Evolutionary conservation across 2,888 invertebrate genomes (phyloP).

Genomic region (Microctonus hyperodae): DNA sequence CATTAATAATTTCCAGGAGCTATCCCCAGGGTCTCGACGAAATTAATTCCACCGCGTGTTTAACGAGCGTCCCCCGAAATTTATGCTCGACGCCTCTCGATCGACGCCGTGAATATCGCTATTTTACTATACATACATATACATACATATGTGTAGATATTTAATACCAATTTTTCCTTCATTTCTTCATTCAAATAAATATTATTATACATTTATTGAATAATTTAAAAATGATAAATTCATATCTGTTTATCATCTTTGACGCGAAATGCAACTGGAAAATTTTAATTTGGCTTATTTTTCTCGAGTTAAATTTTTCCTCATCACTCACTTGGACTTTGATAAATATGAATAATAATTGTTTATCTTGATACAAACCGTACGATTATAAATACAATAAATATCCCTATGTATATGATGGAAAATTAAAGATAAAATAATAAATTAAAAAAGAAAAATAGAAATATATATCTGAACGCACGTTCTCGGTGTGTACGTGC

Average conservation of each 20-base stretch:
- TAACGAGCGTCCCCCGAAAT: slow-evolving; percentile 33
- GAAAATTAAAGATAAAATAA: background rate
- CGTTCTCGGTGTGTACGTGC: slow-evolving; percentile 47
- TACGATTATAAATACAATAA: no score
- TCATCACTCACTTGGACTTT: background rate
- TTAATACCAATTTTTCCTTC: background rate
- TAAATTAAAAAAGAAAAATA: slow-evolving; percentile 16
- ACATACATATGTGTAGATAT: background rate
- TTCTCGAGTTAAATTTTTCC: slow-evolving; percentile 9
- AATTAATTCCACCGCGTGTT: slow-evolving; percentile 33
- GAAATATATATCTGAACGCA: slow-evolving; percentile 33
- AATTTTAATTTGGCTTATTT: no score
- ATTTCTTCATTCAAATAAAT: background rate
- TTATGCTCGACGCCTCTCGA: slow-evolving; percentile 34
- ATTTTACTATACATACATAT: background rate
- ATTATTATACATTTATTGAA: background rate
- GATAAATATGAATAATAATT: slow-evolving; percentile 9
- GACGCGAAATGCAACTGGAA: slow-evolving; percentile 16
- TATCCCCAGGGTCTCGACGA: slow-evolving; percentile 43
- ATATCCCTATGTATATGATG: background rate
- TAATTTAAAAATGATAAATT: slow-evolving; percentile 10
- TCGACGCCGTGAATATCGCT: slow-evolving; percentile 27
- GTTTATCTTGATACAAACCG: background rate
- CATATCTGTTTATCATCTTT: slow-evolving; percentile 21
- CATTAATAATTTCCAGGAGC: slow-evolving; percentile 55